Evolutionary conservation across 2,888 invertebrate genomes (phyloP).

Genomic region (Drosophila antonietae): DNA sequence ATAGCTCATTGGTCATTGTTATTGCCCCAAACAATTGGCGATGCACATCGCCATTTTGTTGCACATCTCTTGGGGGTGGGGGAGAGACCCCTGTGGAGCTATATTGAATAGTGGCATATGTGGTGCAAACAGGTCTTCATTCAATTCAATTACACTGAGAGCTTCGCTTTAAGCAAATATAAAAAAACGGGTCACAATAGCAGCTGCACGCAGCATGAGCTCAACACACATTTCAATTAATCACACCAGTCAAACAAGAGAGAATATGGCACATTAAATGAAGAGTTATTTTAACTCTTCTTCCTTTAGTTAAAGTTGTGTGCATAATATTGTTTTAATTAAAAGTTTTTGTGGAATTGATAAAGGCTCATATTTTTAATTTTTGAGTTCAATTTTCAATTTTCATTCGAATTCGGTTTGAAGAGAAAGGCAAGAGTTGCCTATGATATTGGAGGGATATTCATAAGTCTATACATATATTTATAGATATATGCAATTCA

Average conservation of each 20-base stretch:
- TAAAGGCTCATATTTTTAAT: background rate
- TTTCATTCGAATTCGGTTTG: too few species aligned
- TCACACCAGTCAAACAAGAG: background rate
- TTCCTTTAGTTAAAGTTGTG: background rate
- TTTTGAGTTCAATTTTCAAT: too few species aligned
- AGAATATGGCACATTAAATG: background rate
- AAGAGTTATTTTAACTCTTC: background rate
- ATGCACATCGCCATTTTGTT: conserved; percentile 15
- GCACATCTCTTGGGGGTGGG: background rate
- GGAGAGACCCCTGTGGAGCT: background rate
- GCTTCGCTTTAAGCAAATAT: conserved; percentile 24
- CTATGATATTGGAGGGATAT: background rate
- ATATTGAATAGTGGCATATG: conserved; percentile 13
- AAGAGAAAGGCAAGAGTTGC: too few species aligned
- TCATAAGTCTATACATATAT: background rate
- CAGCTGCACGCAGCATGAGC: conserved; percentile 5
- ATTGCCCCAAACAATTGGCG: conserved; percentile 29
- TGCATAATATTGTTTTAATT: background rate
- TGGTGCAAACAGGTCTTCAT: conserved; percentile 35
- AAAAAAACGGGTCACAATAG: conserved; percentile 8
- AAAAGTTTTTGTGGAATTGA: background rate
- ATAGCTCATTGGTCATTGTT: background rate
- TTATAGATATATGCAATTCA: background rate
- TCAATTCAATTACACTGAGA: conserved; percentile 62
- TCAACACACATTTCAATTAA: conserved; percentile 2